These are phyloP conservation scores for Bicyclus anynana DNA, from an alignment of 1,140 invertebrate species.

Conservation along the genomic window DNA sequence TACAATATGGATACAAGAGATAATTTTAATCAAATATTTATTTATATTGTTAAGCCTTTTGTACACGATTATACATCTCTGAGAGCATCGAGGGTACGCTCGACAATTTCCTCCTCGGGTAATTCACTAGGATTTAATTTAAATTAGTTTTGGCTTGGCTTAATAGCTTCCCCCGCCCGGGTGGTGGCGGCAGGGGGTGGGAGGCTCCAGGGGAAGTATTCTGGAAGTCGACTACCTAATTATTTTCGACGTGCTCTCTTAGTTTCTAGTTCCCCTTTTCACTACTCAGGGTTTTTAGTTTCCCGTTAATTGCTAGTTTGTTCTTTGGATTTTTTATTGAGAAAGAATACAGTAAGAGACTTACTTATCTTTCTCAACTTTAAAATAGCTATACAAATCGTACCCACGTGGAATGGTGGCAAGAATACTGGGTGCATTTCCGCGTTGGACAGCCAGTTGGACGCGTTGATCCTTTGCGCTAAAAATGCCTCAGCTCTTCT, in stretches of 20 bases:
- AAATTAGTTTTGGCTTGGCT: conserved; percentile 79
- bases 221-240: conserved; percentile 39
- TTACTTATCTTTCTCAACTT: not conserved
- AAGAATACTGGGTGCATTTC: no score
- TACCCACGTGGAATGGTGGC: no score
- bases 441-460: no score
- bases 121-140: conserved; percentile 80
- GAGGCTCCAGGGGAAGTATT: conserved; percentile 44
- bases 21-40: no score
- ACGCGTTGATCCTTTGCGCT: no score
- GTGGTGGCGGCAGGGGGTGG: conserved; percentile 24
- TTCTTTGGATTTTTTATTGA: not conserved
- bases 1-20: not conserved
- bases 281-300: conserved; percentile 11
- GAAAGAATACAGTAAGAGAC: no score
- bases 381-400: no score
- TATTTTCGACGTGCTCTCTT: conserved; percentile 27
- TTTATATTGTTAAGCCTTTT: conserved; percentile 30
- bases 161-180: conserved; percentile 70
- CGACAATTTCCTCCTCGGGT: conserved; percentile 77
- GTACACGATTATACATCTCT: conserved; percentile 39
- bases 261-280: conserved; percentile 14
- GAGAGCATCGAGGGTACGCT: conserved; percentile 68
- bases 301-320: conserved; percentile 6
- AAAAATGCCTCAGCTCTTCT: no score